phyloP scores from a whole-genome alignment of 2,888 invertebrate species.

The Clivina fossor region DNA sequence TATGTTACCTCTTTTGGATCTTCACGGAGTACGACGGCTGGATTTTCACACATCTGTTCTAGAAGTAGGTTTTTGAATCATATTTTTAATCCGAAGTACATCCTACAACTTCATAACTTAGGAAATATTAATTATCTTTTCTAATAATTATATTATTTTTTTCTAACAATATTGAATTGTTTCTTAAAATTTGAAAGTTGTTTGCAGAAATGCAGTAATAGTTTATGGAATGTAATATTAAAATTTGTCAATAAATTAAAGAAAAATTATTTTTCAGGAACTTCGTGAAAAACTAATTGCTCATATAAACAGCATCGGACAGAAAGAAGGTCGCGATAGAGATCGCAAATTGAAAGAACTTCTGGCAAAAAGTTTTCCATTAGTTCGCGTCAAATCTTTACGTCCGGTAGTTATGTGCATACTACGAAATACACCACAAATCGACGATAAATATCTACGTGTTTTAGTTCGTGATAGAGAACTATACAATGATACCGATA shows the following conservation, averaged over 20 bases:
- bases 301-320: slow-evolving; percentile 82
- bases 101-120: slow-evolving; percentile 5
- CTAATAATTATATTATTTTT: slow-evolving; percentile 10
- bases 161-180: slow-evolving; percentile 9
- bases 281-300: slow-evolving; percentile 70
- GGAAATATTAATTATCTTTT: background rate
- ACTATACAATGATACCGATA: slow-evolving; percentile 90
- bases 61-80: slow-evolving; percentile 59
- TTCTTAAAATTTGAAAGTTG: no score
- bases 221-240: slow-evolving; percentile 5
- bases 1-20: slow-evolving; percentile 91
- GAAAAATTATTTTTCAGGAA: slow-evolving; percentile 55
- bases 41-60: slow-evolving; percentile 95
- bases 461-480: slow-evolving; percentile 82
- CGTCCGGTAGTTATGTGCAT: slow-evolving; percentile 95
- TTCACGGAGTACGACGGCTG: slow-evolving; percentile 87
- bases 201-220: slow-evolving; percentile 1
- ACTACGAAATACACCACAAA: slow-evolving; percentile 87
- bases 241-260: slow-evolving; percentile 9
- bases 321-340: slow-evolving; percentile 68
- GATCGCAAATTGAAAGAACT: slow-evolving; percentile 88
- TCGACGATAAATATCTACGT: slow-evolving; percentile 85
- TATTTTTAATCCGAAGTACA: no score
- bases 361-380: slow-evolving; percentile 88
- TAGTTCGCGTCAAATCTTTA: slow-evolving; percentile 86